phyloP scores from a whole-genome alignment of 2,888 invertebrate species.

The Leptinotarsa peninsularis region DNA sequence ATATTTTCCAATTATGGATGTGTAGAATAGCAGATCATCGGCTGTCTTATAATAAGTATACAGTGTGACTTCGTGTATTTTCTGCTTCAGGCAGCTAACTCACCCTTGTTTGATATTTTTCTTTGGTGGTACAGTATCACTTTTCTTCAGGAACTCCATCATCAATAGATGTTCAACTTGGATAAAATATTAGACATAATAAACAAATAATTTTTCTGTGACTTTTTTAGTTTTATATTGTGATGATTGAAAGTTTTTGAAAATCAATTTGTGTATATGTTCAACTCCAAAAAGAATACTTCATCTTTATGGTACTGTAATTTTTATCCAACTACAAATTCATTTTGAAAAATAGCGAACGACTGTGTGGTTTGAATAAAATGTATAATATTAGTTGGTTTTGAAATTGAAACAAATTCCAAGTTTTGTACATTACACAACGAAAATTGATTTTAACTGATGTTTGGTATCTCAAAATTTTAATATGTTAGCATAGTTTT shows the following conservation, averaged over 20 bases:
- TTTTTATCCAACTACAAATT: slow-evolving; percentile 2
- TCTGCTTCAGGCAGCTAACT: slow-evolving; percentile 56
- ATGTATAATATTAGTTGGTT: slow-evolving; percentile 41
- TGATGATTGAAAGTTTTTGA: too few relatives aligned
- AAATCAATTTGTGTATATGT: too few relatives aligned
- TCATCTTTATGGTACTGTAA: background rate
- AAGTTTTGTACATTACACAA: slow-evolving; percentile 62
- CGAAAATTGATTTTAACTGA: slow-evolving; percentile 55
- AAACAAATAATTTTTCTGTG: background rate
- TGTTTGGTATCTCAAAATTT: slow-evolving; percentile 47
- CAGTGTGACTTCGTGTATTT: slow-evolving; percentile 60
- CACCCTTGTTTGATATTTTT: slow-evolving; percentile 48
- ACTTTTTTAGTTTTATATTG: too few relatives aligned
- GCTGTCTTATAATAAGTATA: slow-evolving; percentile 54
- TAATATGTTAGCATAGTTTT: slow-evolving; percentile 46
- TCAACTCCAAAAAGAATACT: too few relatives aligned
- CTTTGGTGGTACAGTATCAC: background rate
- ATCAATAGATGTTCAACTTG: background rate
- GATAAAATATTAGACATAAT: slow-evolving; percentile 1
- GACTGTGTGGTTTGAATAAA: slow-evolving; percentile 13
- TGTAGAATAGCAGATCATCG: slow-evolving; percentile 53
- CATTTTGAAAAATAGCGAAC: slow-evolving; percentile 17
- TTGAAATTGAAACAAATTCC: slow-evolving; percentile 34
- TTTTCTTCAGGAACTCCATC: background rate
- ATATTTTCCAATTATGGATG: slow-evolving; percentile 53